phyloP scores from a whole-genome alignment of 2,888 invertebrate species.

The Tachystola acroxantha region DNA sequence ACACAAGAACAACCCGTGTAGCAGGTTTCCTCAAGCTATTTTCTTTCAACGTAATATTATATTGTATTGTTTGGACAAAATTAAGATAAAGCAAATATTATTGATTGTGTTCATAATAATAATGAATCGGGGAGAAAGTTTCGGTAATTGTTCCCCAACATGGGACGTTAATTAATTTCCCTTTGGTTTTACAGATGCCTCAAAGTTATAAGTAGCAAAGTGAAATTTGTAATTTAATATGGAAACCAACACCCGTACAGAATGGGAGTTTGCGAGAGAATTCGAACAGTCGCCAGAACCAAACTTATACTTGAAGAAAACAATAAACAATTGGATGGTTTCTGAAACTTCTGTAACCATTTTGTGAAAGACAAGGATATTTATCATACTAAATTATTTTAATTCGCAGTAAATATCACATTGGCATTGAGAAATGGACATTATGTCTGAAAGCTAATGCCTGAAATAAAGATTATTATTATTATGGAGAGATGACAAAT shows the following conservation, averaged over 20 bases:
- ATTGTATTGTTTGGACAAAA: no score
- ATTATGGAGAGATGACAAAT: no score
- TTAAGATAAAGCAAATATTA: background rate
- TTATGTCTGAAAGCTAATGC: no score
- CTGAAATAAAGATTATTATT: no score
- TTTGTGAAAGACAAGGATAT: no score
- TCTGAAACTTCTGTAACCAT: background rate
- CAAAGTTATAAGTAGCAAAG: constrained; percentile 2
- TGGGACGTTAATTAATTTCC: constrained; percentile 32
- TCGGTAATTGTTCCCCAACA: constrained; percentile 28
- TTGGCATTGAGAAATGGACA: no score
- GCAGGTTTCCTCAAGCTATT: no score
- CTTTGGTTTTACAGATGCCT: constrained; percentile 17
- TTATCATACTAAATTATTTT: no score
- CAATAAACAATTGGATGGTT: background rate
- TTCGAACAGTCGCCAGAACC: background rate
- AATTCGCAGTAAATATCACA: no score
- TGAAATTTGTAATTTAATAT: constrained; percentile 3
- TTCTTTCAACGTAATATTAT: no score
- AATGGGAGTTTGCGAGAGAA: background rate
- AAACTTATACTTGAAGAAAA: background rate
- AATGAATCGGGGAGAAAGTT: constrained; percentile 21
- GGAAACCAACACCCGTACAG: constrained; percentile 2
- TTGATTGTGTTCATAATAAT: constrained; percentile 16
- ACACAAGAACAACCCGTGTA: no score